Evolutionary conservation across 2,888 invertebrate genomes (phyloP), one percentile per base, ranked within the genome.

Genomic region (Digitonthophagus gazella): DNA sequence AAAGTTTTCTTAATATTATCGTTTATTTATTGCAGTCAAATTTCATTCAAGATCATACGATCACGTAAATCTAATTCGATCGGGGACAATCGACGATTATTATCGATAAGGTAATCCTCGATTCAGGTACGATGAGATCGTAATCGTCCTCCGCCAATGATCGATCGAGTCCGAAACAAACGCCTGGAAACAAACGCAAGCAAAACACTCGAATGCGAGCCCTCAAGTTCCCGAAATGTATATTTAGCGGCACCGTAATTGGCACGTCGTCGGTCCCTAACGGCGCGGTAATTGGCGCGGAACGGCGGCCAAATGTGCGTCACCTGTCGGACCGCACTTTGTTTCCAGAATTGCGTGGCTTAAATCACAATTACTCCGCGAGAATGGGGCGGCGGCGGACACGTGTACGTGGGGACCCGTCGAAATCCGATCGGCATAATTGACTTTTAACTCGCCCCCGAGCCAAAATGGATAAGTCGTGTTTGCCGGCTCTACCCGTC

Each of bases 361-460:
- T 61, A 61, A 61, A 61, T 61, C 61, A 61, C 20, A 61, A 61
- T 61, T 61, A 61, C 20, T 61, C 61, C 6, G 18, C 28, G 28
- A 6, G 61, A 61, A n/a, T 16, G 14, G n/a, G 20, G 20, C n/a
- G 19, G 18, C n/a, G 6, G 16, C n/a, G 61, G 18, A 61, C 61
- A 61, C 19, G 18, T 61, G 61, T 61, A 61, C 28, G 57, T 57
- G 20, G n/a, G 19, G 5, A 61, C n/a, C 54, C 68, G 68, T 68
- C 65, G 65, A 58, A 65, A 68, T 68, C 65, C 65, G 65, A 68
- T 68, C 78, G 78, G 73, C 72, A 76, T 81, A 83, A 83, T 83
- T 82, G 82, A 82, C 82, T 83, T 82, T 82, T 80, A 80, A 81
- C 81, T 61, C 81, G 82, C 82, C 82, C 81, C 82, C 80, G 80